phyloP scores from a whole-genome alignment of 2,888 invertebrate genomes.

The Cyclophora albipunctata region DNA sequence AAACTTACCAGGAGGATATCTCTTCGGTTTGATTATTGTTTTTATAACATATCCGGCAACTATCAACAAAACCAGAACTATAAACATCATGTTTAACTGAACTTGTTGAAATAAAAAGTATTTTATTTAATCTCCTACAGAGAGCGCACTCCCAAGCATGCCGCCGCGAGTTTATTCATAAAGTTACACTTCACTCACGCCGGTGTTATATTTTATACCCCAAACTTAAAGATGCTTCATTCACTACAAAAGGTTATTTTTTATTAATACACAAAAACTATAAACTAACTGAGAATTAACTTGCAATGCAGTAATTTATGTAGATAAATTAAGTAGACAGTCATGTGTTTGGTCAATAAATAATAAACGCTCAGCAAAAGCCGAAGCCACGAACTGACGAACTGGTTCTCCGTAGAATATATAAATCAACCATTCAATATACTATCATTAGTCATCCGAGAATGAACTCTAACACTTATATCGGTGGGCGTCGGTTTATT shows the following conservation, averaged over 20 bases:
- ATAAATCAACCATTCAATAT: conserved; percentile 13
- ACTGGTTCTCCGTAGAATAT: conserved; percentile 13
- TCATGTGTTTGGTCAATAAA: background rate
- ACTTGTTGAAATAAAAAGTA: background rate
- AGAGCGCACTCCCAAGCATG: too few species aligned
- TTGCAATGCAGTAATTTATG: too few species aligned
- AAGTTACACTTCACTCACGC: background rate
- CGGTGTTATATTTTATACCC: background rate
- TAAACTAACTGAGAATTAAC: background rate
- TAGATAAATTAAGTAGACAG: background rate
- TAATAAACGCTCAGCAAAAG: conserved; percentile 3
- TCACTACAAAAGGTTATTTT: background rate
- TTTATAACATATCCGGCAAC: conserved; percentile 14
- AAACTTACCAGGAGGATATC: conserved; percentile 21
- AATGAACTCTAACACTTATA: conserved; percentile 13
- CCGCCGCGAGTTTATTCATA: background rate
- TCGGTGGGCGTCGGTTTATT: conserved; percentile 11
- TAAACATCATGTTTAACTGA: conserved; percentile 12
- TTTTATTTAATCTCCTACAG: background rate
- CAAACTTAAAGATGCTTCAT: background rate
- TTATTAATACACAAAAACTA: background rate
- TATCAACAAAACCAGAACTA: conserved; percentile 10
- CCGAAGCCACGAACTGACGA: conserved; percentile 5
- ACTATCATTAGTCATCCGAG: conserved; percentile 5
- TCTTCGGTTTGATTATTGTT: conserved; percentile 19